Evolutionary conservation across 2,113 vertebrate genomes (phyloP), one percentile per base, ranked within the genome.

Genomic region (Anoura caudifer): DNA sequence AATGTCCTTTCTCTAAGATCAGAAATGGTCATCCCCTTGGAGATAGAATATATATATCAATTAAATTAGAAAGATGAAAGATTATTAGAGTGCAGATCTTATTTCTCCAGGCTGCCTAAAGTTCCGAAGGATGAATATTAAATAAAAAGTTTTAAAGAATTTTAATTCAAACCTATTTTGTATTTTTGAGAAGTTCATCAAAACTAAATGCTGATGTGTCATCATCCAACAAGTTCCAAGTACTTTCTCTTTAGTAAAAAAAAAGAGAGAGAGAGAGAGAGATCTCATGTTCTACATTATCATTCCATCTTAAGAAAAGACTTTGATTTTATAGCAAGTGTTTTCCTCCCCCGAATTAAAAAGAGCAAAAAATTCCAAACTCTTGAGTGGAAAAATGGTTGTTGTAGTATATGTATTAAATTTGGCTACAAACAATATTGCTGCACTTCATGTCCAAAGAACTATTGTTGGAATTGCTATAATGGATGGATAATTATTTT

Each of bases 401-500:
- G 33, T 31, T 54, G 5, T 33, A 76, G 12, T 84, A 45, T 38
- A 38, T 54, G 45, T 87, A 61, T 95, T 95, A 94, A 97, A 85
- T 73, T 84, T 76, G 47, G 54, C 87, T 72, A 81, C 1, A 56
- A 87, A 82, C 4, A 96, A 43, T 94, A 93, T 24, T 7, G 24
- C 19, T 61, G 80, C 84, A n/a, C 15, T 84, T 90, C 87, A 80
- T 73, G 41, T 86, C 7, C 65, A 86, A 50, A 94, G 59, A n/a
- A 67, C 26, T 67, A 89, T 82, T n/a, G 8, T 52, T 87, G 16
- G 54, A 47, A 87, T 90, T 85, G 92, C 26, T 90, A 73, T 73
- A 81, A 93, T 75, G 31, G 82, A 84, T 36, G 79, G 92, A 89
- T 90, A 96, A 90, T 92, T 90, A 94, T 86, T 96, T 95, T 85